These are phyloP conservation scores for Hartigia nigra DNA, from an alignment of 2,888 invertebrate species.

Conservation along the genomic window DNA sequence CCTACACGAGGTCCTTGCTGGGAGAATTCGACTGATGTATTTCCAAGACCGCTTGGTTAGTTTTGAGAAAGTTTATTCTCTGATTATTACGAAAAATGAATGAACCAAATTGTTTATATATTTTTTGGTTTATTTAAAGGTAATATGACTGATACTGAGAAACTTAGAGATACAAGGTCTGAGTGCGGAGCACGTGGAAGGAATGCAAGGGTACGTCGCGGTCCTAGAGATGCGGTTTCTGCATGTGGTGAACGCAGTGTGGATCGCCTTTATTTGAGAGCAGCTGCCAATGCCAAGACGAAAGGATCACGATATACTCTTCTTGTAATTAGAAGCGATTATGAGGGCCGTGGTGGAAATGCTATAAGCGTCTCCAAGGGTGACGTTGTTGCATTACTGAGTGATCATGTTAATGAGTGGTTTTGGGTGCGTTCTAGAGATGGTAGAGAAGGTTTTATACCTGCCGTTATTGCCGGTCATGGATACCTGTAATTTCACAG, in stretches of 20 bases:
- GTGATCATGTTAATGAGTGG: conserved; percentile 76
- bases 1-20: conserved; percentile 78
- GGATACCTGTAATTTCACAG: conserved; percentile 74
- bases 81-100: background rate
- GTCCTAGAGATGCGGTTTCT: conserved; percentile 60
- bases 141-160: conserved; percentile 84
- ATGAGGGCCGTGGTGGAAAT: conserved; percentile 70
- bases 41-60: conserved; percentile 78
- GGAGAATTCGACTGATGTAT: conserved; percentile 85
- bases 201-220: conserved; percentile 46
- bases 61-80: background rate
- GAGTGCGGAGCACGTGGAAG: conserved; percentile 73
- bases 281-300: conserved; percentile 68
- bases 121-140: conserved; percentile 54
- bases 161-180: conserved; percentile 75
- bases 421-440: conserved; percentile 80
- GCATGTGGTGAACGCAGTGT: conserved; percentile 78
- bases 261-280: conserved; percentile 76
- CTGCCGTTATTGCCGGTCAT: conserved; percentile 81
- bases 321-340: conserved; percentile 78
- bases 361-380: conserved; percentile 76
- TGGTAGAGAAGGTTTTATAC: conserved; percentile 81
- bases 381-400: conserved; percentile 79
- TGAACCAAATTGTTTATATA: conserved; percentile 6
- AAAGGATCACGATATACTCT: conserved; percentile 74